phyloP scores from a whole-genome alignment of 2,797 vertebrate genomes.

The Rhinoraja longicauda region DNA sequence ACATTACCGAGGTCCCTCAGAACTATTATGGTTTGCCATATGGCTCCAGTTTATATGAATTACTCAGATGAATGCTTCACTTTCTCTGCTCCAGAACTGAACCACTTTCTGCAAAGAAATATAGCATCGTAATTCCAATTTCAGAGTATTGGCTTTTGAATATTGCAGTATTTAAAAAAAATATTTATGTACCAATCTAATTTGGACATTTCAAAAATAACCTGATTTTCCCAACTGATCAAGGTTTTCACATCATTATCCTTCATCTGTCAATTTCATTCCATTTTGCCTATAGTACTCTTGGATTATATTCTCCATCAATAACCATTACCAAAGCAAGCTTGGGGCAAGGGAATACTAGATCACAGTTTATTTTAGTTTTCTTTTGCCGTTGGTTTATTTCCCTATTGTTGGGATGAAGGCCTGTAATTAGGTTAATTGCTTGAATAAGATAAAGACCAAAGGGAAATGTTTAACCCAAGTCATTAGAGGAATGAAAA shows the following conservation, averaged over 20 bases:
- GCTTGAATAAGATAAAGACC: not conserved
- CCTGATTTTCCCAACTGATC: not conserved
- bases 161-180: not conserved
- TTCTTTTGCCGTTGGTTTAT: not conserved
- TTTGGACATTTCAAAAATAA: not conserved
- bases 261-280: not conserved
- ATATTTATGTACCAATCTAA: not conserved
- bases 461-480: not conserved
- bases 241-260: not conserved
- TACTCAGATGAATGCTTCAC: conserved; percentile 20
- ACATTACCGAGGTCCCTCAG: not conserved
- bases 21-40: conserved; percentile 30
- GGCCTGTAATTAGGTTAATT: not conserved
- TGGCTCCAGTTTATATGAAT: conserved; percentile 7
- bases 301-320: not conserved
- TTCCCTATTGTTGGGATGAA: not conserved
- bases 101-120: not conserved
- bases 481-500: not conserved
- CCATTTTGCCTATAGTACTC: not conserved
- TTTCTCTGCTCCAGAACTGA: not conserved
- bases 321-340: not conserved
- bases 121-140: not conserved
- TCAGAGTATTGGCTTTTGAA: not conserved
- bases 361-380: not conserved
- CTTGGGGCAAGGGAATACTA: not conserved